phyloP scores from a whole-genome alignment of 30 jellyfish, hydroid and myxozoan species.

The Euphysa ruthae region DNA sequence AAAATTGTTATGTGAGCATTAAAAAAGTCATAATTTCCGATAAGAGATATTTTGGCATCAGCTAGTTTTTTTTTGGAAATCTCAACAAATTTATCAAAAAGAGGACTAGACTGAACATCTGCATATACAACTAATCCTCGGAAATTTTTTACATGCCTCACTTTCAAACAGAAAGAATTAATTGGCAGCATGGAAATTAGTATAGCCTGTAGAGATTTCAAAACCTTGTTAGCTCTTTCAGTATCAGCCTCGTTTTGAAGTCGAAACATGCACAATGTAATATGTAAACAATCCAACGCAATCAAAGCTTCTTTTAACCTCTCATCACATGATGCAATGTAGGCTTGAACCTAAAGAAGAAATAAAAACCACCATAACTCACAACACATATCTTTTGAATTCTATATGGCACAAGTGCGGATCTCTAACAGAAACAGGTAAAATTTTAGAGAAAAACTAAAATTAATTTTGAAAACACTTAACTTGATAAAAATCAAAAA shows the following conservation, averaged over 20 bases:
- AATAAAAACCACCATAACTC: not conserved
- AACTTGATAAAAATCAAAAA: too few species aligned
- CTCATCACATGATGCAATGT: constrained; percentile 57
- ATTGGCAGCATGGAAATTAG: constrained; percentile 80
- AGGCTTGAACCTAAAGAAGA: constrained; percentile 60
- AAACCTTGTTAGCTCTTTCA: constrained; percentile 38
- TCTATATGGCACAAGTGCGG: too few species aligned
- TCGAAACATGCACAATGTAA: constrained; percentile 77
- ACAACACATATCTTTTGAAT: not conserved
- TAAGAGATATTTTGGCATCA: constrained; percentile 62
- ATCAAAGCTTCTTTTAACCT: constrained; percentile 54
- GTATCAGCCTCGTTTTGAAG: constrained; percentile 62
- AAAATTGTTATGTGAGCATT: constrained; percentile 74
- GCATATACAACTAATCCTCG: constrained; percentile 78
- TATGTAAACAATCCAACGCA: constrained; percentile 46
- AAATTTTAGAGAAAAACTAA: too few species aligned
- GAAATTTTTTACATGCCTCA: constrained; percentile 48
- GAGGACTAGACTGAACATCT: constrained; percentile 28
- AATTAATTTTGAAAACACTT: too few species aligned
- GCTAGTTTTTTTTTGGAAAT: constrained; percentile 48
- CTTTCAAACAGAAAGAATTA: constrained; percentile 2
- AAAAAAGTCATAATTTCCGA: constrained; percentile 71
- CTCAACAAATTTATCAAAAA: constrained; percentile 47
- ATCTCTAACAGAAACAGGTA: too few species aligned
- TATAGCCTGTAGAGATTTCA: constrained; percentile 37